Base-by-base conservation (phyloP, 2,888 invertebrate species). In the Catocala nupta region DNA sequence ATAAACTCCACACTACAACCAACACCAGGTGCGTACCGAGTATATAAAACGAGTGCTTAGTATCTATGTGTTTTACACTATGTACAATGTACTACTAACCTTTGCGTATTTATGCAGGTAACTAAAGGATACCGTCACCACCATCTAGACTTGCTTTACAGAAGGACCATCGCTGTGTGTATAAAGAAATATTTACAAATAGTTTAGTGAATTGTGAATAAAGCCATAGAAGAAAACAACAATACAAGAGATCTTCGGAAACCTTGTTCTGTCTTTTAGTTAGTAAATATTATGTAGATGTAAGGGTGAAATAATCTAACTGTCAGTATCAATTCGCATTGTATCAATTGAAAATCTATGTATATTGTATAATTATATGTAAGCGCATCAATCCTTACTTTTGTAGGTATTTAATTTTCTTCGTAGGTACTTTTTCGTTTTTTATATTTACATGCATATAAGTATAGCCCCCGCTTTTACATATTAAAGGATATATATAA, bases 101-200 rank as follows among this genome's bases (percentile, higher is more conserved):
- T 91, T 83, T 66, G 42, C 13, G 34, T 68, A 65, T 62, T 49
- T 63, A 53, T 64, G 65, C 76, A 80, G 79, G 71, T 78, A 81
- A 80, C 81, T 86, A 84, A 87, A 81, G 72, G 77, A 71, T 80
- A 80, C 83, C 80, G 86, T 92, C 93, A 91, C 85, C 93, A 93
- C 91, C 93, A 69, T 73, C 86, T 92, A 93, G 63, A 93, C 90
- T 91, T 92, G 93, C 82, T 81, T 83, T 88, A 91, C 77, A 78
- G 77, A 77, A 90, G 84, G 81, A 85, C 83, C 66, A 63, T 82
- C 83, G 83, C 76, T 77, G 63, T 45, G 25, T 42, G 62, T 80
- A 79, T 77, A 78, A 77, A 87, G 77, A 80, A 80, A 81, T 78
- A 75, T 79, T 72, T 68, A 74, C 65, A 68, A 39, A 49, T 25